Evolutionary conservation across 2,797 vertebrate genomes (phyloP), one percentile per base, ranked within the genome.

Genomic region (Tachyglossus aculeatus): DNA sequence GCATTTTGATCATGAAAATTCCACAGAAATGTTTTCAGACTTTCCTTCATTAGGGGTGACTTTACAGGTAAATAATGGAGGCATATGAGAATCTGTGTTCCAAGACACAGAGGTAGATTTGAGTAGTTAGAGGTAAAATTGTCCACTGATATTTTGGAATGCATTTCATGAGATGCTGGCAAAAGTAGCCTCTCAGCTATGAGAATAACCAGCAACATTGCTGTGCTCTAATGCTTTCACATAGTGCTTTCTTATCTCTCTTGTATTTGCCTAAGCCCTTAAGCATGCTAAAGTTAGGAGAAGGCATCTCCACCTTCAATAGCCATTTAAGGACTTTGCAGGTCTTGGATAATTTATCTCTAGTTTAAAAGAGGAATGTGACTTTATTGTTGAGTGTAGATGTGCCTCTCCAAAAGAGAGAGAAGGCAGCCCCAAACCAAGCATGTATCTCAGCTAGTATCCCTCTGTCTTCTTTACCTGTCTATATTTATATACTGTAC

Each of bases 221-320:
- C 29, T 53, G 6, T 59, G 33, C 1, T 0, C 32, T 25, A 27
- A 34, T 2, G 1, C 25, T 65, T 77, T 41, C 38, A 6, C 4
- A 6, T 19, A 40, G 16, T 36, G 13, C 41, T 50, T 62, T 80
- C n/a, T 76, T 44, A 67, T 61, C 44, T 80, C 51, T 4, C 2
- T 13, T 58, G 45, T 25, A 34, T 81, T 80, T 86, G 63, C 79
- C 48, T 5, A 38, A 31, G 41, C 24, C 71, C 29, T 57, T 79
- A 67, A 79, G 41, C 71, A 64, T 61, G 32, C 59, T 66, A 11
- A 77, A 58, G 51, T 41, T 76, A 51, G 43, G 38, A 0, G 41
- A 54, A 81, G 62, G 25, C 52, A 77, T 56, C 24, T 68, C 19
- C 59, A 6, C n/a, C 37, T 64, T 74, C 36, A 41, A 1, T 72